Percentiles rank a stretch among this genome's conserved stretches.
Evolutionary conservation across 2,797 vertebrate genomes (phyloP).

Genomic region (Enteromius argenteus): DNA sequence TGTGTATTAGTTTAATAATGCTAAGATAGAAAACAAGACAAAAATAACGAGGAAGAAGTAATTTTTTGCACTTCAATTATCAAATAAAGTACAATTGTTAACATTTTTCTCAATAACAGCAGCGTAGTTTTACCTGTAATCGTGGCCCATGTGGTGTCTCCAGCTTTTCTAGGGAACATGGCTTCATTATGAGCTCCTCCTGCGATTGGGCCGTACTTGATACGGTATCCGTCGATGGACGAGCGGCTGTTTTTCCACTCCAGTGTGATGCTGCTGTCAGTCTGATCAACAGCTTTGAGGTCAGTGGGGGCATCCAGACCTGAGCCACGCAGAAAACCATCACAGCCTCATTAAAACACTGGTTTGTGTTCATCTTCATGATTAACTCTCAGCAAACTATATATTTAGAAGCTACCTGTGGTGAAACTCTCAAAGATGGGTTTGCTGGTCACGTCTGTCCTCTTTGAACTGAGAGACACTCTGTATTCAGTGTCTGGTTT

Average conservation of each 20-base stretch:
- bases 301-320: conserved; percentile 88
- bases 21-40: not conserved
- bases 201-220: conserved; percentile 91
- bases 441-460: conserved; percentile 80
- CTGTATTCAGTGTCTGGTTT: conserved; percentile 89
- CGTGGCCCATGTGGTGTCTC: conserved; percentile 80
- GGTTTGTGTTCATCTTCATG: not conserved
- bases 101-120: not conserved
- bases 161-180: conserved; percentile 79
- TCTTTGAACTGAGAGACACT: conserved; percentile 83
- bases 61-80: not conserved
- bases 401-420: conserved; percentile 80
- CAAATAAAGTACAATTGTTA: not conserved
- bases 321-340: conserved; percentile 59
- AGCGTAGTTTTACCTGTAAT: conserved; percentile 82
- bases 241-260: conserved; percentile 91
- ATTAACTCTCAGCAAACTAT: not conserved
- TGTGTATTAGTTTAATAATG: not conserved
- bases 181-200: conserved; percentile 87
- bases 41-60: not conserved
- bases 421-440: conserved; percentile 82
- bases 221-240: conserved; percentile 81
- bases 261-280: conserved; percentile 87
- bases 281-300: conserved; percentile 83
- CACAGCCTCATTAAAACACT: not conserved